Base-by-base conservation (phyloP, 2,113 vertebrate genomes). In the Sinosuthora webbiana region DNA sequence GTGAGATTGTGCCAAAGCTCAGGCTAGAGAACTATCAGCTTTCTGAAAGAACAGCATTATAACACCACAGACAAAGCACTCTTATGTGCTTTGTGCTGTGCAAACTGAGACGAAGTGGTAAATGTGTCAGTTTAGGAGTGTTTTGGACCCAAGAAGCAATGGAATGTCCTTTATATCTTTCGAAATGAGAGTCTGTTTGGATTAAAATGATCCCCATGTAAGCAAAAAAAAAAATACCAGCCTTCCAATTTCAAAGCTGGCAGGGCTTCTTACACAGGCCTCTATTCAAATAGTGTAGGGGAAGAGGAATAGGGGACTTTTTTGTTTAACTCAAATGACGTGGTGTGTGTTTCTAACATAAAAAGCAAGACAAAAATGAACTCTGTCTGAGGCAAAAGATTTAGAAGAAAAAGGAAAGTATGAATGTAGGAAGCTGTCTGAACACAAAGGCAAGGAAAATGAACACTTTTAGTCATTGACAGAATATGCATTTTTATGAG, bases 181-280 rank as follows among this genome's bases (percentile, higher is more conserved):
- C 13, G 37, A 89, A 97, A 90, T 89, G 69, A 89, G 94, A 94
- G 83, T 91, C 93, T 94, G 94, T 90, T 94, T 97, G 92, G 92
- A 94, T 91, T 96, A 92, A 94, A 95, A 96, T 90, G 67, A 93
- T 94, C 93, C 95, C 82, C 91, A 90, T 93, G 79, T 96, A 97
- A 96, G 96, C 83, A 97, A 94, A 95, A 95, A 68, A 83, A 45
- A 45, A n/a, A 83, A 64, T 11, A 95, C 69, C 88, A 96, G 76
- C 80, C 65, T 96, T 94, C 80, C 76, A 41, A 75, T 96, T 96
- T 92, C 76, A 87, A 93, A 95, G 83, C 90, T 96, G 92, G 90
- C 88, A 95, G 30, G 44, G 82, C 85, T 90, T 94, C 95, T 95
- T 83, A 95, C 79, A 92, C 64, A 95, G 88, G 37, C 86, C 79